Conservation (phyloP, 2,888 invertebrate species). For the Gonocerus acuteangulatus region DNA sequence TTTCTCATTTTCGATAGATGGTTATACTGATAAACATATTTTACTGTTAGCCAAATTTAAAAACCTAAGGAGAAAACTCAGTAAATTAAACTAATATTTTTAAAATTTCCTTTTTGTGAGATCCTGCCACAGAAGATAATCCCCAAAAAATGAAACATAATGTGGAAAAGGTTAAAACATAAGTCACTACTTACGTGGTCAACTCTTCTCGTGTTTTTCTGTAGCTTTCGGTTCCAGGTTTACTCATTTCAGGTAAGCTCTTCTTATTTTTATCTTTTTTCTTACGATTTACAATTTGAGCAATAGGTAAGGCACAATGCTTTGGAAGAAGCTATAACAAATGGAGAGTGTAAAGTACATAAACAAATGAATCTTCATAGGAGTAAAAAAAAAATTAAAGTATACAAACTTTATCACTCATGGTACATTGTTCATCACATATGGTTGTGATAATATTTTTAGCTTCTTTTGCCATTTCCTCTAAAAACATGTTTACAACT, state of each 20-base stretch:
- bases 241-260: conserved; percentile 72
- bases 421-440: conserved; percentile 94
- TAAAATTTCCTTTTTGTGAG: no score
- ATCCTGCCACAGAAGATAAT: no score
- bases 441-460: conserved; percentile 97
- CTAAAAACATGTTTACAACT: conserved; percentile 93
- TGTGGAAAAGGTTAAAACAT: not conserved
- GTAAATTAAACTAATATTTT: no score
- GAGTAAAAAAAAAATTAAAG: no score
- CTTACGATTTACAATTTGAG: conserved; percentile 80
- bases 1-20: no score
- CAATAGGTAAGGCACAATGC: conserved; percentile 85
- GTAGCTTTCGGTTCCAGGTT: conserved; percentile 93
- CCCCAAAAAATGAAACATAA: not conserved
- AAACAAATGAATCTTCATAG: no score
- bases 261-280: conserved; percentile 90
- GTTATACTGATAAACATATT: no score
- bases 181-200: conserved; percentile 55
- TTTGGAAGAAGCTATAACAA: conserved; percentile 66
- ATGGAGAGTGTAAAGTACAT: not conserved
- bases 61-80: no score
- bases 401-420: conserved; percentile 71
- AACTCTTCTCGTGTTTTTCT: conserved; percentile 92
- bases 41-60: no score
- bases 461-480: conserved; percentile 98